Base-by-base conservation (phyloP, 2,888 invertebrate genomes). In the Nudaria mundana region DNA sequence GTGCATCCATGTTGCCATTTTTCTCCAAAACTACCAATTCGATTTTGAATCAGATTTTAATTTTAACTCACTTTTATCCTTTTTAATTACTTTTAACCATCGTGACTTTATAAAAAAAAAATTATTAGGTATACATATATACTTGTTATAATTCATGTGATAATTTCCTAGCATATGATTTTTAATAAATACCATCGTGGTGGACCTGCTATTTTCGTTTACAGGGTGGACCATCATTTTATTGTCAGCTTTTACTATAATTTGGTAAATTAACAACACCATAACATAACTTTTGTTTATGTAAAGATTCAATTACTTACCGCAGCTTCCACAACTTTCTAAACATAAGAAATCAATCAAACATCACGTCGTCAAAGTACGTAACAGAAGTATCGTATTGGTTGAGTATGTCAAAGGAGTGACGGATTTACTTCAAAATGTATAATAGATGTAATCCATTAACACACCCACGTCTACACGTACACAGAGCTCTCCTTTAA, bases 361-460 rank as follows among this genome's bases (percentile, higher is more conserved):
- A 25, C 12, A 26, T 15, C 32, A 25, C 12, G 18, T 15, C 32
- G 3, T 10, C 10, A 14, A 23, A 23, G 10, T 23, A 10, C 13
- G n/a, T 14, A 10, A 13, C 14, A 23, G n/a, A n/a, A n/a, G n/a
- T n/a, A n/a, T n/a, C n/a, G 14, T 7, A 32, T 32, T 32, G 23
- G 10, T 15, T 10, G 13, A 14, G 15, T 32, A 10, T 32, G 32
- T 32, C 32, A 32, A 32, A 32, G 32, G 15, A 24, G 22, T 32
- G 23, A 23, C 23, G 10, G 32, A 28, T 28, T 34, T 12, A 25
- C 10, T 25, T 25, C 11, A 24, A 34, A 34, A 15, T 3, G 11
- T 16, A 25, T 25, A 25, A n/a, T n/a, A 33, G 24, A 24, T 14
- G 16, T 25, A 34, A 34, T 25, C 15, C 25, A 34, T 25, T 24